Evolutionary conservation across 2,113 vertebrate species (phyloP).

Genomic region (Tricholaema leucomelas): DNA sequence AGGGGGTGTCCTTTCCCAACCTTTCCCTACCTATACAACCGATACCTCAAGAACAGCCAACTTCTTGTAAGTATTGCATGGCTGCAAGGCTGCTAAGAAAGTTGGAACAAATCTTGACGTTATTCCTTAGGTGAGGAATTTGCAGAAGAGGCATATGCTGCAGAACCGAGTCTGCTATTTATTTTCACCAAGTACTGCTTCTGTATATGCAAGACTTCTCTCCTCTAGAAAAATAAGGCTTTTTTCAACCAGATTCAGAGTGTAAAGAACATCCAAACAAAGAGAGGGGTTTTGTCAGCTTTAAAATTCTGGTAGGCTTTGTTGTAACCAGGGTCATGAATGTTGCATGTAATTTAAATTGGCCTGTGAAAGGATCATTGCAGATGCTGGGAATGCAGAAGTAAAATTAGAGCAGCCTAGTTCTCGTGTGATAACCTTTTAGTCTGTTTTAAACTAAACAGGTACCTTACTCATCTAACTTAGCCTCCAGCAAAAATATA

Average conservation of each 20-base stretch:
- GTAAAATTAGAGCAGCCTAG: not conserved
- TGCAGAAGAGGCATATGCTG: not conserved
- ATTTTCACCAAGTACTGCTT: not conserved
- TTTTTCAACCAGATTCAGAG: not conserved
- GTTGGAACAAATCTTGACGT: not conserved
- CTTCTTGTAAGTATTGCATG: not conserved
- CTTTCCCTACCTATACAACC: not conserved
- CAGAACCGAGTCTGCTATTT: not conserved
- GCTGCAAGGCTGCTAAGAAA: not conserved
- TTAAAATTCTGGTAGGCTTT: constrained; percentile 6
- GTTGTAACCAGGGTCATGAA: not conserved
- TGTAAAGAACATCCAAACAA: not conserved
- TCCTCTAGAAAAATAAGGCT: not conserved
- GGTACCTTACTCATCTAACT: not conserved
- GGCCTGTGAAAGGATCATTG: not conserved
- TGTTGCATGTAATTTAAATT: not conserved
- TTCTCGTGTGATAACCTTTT: not conserved
- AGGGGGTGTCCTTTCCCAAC: not conserved
- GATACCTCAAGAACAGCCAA: not conserved
- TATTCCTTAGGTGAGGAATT: not conserved
- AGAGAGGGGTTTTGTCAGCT: not conserved
- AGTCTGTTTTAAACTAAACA: not conserved
- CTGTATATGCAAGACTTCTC: not conserved
- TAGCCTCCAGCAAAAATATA: not conserved
- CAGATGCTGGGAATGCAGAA: not conserved